Evolutionary conservation across 2,888 invertebrate species (phyloP), one percentile per base, ranked within the genome.

Genomic region (Leptinotarsa haldemani): DNA sequence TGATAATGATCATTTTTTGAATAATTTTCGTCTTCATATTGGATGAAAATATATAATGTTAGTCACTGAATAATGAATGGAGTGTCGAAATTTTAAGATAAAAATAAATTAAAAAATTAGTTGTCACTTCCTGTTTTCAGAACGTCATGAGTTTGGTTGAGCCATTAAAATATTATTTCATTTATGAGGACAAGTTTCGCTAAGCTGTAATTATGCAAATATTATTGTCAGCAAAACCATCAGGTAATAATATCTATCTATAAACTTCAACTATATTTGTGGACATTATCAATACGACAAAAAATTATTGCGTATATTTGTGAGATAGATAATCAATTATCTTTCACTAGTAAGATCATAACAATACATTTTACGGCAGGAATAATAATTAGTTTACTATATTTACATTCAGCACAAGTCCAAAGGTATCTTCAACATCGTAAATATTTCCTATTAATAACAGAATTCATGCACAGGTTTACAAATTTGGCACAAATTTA

Each of bases 121-220:
- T 9, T 52, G 16, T 52, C n/a, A 52, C 7, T 52, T 52, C 52
- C 52, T 15, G 16, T 4, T 50, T 50, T 52, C n/a, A 5, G 52
- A 52, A 1, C n/a, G 18, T 18, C 18, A n/a, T 7, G 5, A 52
- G 18, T 52, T 18, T 18, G 1, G 52, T 18, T 18, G 18, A 18
- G 1, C 52, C 52, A 18, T 18, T 52, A 18, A 56, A 22, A 56
- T 56, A 56, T 56, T 13, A 15, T 22, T 56, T 22, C 4, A 20
- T 56, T 22, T 9, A 20, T 2, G 2, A 56, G 22, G 20, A 9
- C 20, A 56, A 56, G 56, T 56, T 56, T 56, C 20, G 56, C 20
- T 16, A 20, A 56, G 13, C 22, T 22, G 22, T 56, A 56, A 56
- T 56, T 56, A 56, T 56, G 15, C 22, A 56, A 56, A 56, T 56